Evolutionary conservation across 1,140 invertebrate genomes (phyloP), one percentile per base, ranked within the genome.

Genomic region (Lithobius niger): DNA sequence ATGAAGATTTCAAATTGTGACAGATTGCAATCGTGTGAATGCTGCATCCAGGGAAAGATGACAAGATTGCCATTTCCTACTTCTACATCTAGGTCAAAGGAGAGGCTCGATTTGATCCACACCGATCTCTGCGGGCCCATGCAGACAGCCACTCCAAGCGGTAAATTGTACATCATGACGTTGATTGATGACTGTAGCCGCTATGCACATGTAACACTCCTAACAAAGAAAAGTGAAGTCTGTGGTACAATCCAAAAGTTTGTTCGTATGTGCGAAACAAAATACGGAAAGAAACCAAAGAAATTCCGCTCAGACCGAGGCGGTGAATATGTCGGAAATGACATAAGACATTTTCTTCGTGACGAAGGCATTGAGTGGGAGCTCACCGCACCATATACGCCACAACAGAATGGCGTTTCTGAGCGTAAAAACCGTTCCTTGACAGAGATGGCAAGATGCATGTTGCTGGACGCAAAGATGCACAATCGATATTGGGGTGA

Each of bases 401-500:
- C 71, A 19, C 61, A 72, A 56, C 68, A 73, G 59, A 74, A 75
- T 61, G 71, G 72, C 2, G 59, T 71, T 13, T 65, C 69, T 6
- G 71, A 74, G 53, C 43, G 66, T 27, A 60, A 60, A 27, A 74
- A 74, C 60, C 59, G 69, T 18, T 68, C 65, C 2, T 50, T 71
- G 60, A 66, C 71, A 60, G 66, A 71, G 56, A 64, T 55, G 49
- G 67, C 69, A 3, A 49, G 67, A 19, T 62, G 59, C 56, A 59
- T 73, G 65, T 28, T 73, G 10, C 52, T 27, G 18, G 63, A 72
- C 3, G 59, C 65, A 18, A 54, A 67, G 31, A 52, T 76, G 21
- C 60, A 64, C 19, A 61, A 68, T 36, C 22, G 53, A 3, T 62
- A 71, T 43, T 77, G 71, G 74, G 69, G 66, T 1, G 73, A 77